A percentile compares a stretch with the other conserved stretches of the same genome.
These are phyloP conservation scores for Drosophila pruinosa DNA, from an alignment of 1,140 invertebrate genomes.

Conservation along the genomic window DNA sequence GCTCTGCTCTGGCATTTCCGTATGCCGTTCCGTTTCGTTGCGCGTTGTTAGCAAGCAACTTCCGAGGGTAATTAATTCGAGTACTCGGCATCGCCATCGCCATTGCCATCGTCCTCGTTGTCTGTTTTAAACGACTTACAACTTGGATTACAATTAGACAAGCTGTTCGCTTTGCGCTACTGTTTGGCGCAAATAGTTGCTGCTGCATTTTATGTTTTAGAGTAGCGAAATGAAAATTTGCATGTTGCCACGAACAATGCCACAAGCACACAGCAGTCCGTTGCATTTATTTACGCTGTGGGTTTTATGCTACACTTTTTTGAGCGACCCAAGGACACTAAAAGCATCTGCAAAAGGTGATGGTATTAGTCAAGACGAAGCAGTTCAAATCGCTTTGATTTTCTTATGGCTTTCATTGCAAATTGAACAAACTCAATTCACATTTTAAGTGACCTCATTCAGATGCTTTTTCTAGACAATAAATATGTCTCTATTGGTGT, in stretches of 20 bases:
- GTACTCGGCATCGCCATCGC: constrained; percentile 51
- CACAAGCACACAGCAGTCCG: constrained; percentile 20
- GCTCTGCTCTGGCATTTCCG: constrained; percentile 63
- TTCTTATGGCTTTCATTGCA: too few relatives aligned
- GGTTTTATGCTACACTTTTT: constrained; percentile 47
- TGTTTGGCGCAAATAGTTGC: constrained; percentile 62
- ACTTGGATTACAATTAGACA: constrained; percentile 81
- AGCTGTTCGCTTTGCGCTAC: constrained; percentile 73
- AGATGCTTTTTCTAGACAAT: neutral
- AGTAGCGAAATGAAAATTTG: constrained; percentile 30
- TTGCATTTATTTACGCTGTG: constrained; percentile 54
- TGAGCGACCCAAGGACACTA: neutral
- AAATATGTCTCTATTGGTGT: neutral
- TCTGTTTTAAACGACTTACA: constrained; percentile 81
- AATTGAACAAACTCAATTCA: neutral
- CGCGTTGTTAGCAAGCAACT: constrained; percentile 79
- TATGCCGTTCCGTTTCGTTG: constrained; percentile 76
- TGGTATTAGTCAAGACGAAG: neutral
- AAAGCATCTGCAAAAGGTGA: neutral
- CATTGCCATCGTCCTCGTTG: constrained; percentile 43
- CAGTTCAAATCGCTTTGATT: neutral
- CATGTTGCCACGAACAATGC: constrained; percentile 19
- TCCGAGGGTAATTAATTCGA: constrained; percentile 81
- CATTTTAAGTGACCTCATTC: neutral
- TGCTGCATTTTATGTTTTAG: constrained; percentile 25